These are phyloP conservation scores for Lipotes vexillifer DNA, from an alignment of 2,113 vertebrate species.

Conservation along the genomic window DNA sequence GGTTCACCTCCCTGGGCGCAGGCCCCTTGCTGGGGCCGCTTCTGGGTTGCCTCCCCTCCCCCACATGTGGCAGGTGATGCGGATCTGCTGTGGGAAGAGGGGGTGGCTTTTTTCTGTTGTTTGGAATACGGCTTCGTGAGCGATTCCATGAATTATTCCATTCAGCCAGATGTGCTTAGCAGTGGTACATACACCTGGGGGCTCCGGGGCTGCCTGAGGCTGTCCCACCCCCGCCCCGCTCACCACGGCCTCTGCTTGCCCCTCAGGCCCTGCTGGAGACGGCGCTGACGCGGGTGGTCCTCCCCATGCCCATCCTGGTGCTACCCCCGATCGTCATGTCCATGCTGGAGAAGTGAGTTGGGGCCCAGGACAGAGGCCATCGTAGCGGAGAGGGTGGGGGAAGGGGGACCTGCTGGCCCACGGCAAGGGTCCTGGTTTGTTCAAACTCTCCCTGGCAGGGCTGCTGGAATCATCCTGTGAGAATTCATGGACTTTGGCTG, in stretches of 20 bases:
- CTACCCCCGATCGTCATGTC: slow-evolving; percentile 94
- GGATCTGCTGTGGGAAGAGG: background rate
- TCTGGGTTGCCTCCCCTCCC: background rate
- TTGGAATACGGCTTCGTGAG: background rate
- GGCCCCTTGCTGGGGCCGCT: background rate
- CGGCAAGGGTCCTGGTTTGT: background rate
- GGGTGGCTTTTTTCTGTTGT: background rate
- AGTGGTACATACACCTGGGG: background rate
- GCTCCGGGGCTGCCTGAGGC: background rate
- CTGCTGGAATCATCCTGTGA: background rate
- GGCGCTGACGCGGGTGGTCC: slow-evolving; percentile 90
- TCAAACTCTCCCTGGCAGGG: background rate
- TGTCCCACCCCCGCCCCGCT: background rate
- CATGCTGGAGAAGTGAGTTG: slow-evolving; percentile 91
- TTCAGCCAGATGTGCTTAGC: slow-evolving; percentile 5
- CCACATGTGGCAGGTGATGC: background rate
- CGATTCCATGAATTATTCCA: background rate
- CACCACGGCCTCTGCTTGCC: slow-evolving; percentile 20
- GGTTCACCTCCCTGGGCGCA: background rate
- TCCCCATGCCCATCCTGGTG: slow-evolving; percentile 95
- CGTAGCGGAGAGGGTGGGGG: background rate
- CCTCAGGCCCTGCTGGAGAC: slow-evolving; percentile 93
- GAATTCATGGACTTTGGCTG: background rate
- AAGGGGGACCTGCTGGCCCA: background rate
- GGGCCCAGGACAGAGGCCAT: fast-evolving